Evolutionary conservation across 2,888 invertebrate species (phyloP).

Genomic region (Acholoe squamosa): DNA sequence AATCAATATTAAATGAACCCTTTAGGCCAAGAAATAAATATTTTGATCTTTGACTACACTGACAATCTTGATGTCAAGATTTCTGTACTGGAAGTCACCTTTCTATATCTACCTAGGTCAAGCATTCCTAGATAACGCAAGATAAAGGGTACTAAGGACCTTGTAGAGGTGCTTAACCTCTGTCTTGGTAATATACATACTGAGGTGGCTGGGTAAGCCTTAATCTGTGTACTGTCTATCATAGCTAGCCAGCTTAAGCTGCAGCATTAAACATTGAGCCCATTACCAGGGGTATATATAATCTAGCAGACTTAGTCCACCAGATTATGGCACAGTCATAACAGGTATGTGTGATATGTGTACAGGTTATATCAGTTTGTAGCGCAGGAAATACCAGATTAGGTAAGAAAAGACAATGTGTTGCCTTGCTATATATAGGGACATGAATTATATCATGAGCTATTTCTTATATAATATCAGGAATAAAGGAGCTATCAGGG

Average conservation of each 20-base stretch:
- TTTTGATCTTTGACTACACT: no score
- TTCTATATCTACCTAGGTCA: background rate
- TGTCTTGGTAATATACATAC: background rate
- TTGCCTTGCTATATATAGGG: no score
- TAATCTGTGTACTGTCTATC: constrained; percentile 18
- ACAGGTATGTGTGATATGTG: constrained; percentile 1
- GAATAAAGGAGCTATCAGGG: no score
- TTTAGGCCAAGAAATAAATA: no score
- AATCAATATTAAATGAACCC: no score
- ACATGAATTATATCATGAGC: no score
- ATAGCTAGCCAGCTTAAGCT: background rate
- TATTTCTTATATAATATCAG: no score
- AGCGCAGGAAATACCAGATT: background rate
- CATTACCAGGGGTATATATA: background rate
- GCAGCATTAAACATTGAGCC: background rate
- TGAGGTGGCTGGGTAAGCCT: background rate
- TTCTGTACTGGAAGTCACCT: no score
- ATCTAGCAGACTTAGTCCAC: constrained; percentile 16
- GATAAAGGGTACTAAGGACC: background rate
- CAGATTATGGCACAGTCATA: background rate
- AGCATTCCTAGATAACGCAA: background rate
- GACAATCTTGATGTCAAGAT: no score
- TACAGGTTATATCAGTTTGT: background rate
- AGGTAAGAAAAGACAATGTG: no score
- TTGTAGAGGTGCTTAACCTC: background rate